Percentiles rank a stretch among this genome's conserved stretches.
Conservation (phyloP, 2,113 vertebrate genomes). For the Rhinolophus sinicus region DNA sequence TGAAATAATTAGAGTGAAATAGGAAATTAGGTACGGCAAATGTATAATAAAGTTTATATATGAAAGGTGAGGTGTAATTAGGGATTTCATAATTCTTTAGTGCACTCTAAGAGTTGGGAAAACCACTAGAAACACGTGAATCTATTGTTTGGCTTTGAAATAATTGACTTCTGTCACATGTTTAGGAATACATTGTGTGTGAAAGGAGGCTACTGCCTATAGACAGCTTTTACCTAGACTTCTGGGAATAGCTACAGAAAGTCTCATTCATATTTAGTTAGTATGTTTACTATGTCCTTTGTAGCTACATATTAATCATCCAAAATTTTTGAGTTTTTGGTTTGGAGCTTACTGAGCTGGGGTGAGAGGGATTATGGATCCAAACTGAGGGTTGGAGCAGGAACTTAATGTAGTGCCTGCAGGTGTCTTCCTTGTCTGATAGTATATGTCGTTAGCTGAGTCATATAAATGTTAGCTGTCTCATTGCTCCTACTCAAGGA, state of each 20-base stretch:
- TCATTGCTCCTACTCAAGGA: not conserved
- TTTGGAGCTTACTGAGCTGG: not conserved
- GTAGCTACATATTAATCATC: not conserved
- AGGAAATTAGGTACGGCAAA: slow-evolving; percentile 30
- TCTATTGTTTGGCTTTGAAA: slow-evolving; percentile 38
- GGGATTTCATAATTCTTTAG: not conserved
- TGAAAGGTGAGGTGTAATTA: slow-evolving; percentile 27
- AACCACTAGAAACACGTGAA: not conserved
- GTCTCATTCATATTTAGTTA: not conserved
- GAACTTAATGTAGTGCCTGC: not conserved
- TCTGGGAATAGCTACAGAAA: not conserved
- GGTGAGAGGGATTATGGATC: not conserved
- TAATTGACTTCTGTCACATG: slow-evolving; percentile 37
- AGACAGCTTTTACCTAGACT: not conserved
- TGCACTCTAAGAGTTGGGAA: not conserved
- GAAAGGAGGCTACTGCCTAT: not conserved
- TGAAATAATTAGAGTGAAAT: slow-evolving; percentile 37
- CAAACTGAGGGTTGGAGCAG: not conserved
- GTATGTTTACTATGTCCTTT: not conserved
- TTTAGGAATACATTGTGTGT: not conserved
- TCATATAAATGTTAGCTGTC: not conserved
- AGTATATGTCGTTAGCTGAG: not conserved
- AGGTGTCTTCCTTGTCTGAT: not conserved
- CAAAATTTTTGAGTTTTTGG: not conserved
- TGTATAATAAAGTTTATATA: slow-evolving; percentile 7